Base-by-base conservation (phyloP, 1,140 invertebrate genomes). In the Trichomalopsis sarcophagae region DNA sequence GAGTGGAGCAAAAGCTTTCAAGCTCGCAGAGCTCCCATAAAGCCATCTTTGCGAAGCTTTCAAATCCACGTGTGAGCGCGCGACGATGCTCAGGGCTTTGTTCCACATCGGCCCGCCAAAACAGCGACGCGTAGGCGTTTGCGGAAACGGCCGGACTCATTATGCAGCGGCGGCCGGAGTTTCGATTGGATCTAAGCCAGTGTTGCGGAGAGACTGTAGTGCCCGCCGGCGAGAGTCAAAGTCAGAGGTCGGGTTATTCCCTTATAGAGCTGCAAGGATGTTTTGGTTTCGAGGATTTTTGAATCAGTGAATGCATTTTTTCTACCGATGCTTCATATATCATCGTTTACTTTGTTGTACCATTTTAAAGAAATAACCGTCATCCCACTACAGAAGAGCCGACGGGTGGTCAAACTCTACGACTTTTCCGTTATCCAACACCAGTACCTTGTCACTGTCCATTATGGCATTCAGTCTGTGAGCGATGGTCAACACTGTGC, bases 401-500 rank as follows among this genome's bases (percentile, higher is more conserved):
- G 90, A 85, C 0, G 96, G 95, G 6, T 91, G 87, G 83, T 94
- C 95, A 87, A 94, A 95, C 90, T 96, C 90, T 85, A 87, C 91
- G 21, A 93, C 89, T 11, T 83, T 82, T 44, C 95, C 95, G 30
- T 90, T 90, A 36, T 95, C 94, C 90, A 96, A 93, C 0, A 95
- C 95, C 81, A 96, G 88, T 23, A 96, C 92, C 85, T 95, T 94
- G 91, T 96, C 95, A 79, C 91, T 88, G 30, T 88, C 86, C n/a
- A 87, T 87, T 47, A 88, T 95, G 1, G 96, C 96, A 87, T 96
- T 95, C 0, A 96, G 89, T 80, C 96, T 91, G 90, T 96, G 96
- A 44, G 96, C 96, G 73, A 96, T 96, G 0, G 95, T 96, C 11
- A 96, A 89, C 2, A 96, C 94, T 0, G 96, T 96, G 80, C 94